Base-by-base conservation (phyloP, 2,888 invertebrate genomes). In the Periphyllus acericola region DNA sequence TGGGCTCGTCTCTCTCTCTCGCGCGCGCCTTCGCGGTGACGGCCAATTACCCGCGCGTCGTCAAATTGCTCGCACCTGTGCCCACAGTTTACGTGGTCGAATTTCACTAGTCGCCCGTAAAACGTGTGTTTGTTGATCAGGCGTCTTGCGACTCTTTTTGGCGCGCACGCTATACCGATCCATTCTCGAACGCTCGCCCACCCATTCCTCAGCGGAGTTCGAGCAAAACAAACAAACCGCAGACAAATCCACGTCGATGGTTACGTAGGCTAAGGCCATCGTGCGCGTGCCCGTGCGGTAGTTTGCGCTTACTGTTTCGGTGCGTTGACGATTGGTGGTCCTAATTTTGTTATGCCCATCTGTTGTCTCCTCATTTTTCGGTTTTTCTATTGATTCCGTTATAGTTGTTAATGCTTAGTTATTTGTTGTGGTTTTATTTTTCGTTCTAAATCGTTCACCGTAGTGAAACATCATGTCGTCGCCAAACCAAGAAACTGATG, bases 21-120 rank as follows among this genome's bases (percentile, higher is more conserved):
- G 5, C 21, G 5, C 8, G 60, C 25, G 21, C 3, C 0, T 4
- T 17, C 11, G 0, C 60, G n/a, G 29, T 29, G n/a, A 66, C n/a
- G 29, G 71, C 71, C 11, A 71, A 29, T 68, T 29, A 68, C 19
- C 21, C n/a, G 55, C 21, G 34, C n/a, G 25, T 36, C n/a, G 55
- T 11, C n/a, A 25, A 76, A 32, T 46, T 40, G n/a, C 29, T 75
- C 75, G 40, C 84, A 85, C 84, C 84, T 85, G 84, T 85, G 78
- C 68, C 68, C 68, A 85, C 76, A 85, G 32, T 34, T 68, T 85
- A 85, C 84, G 84, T 85, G 84, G 78, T 85, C 3, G 40, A 85
- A 68, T 85, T 34, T 21, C 46, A 85, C 84, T 85, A 46, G 84
- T 19, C 17, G 29, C 19, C 72, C 14, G 19, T 4, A 17, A 34